Evolutionary conservation across 2,888 invertebrate species (phyloP), one percentile per base, ranked within the genome.

Genomic region (Shargacucullia verbasci): DNA sequence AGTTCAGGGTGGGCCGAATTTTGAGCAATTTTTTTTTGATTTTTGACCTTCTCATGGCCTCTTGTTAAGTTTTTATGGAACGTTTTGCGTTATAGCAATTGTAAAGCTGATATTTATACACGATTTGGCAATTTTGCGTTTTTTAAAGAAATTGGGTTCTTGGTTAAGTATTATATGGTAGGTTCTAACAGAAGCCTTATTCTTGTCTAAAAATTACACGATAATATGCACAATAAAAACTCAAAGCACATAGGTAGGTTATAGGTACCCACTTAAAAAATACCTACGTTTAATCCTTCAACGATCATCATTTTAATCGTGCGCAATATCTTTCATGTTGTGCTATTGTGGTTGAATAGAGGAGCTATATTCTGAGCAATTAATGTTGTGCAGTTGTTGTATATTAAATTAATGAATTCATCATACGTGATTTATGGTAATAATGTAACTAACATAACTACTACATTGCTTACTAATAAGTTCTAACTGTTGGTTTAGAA

Each of bases 1-100:
- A 60, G 62, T 62, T 53, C 57, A 49, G 68, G 69, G 67, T 62
- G 67, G 67, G 53, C 69, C 13, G n/a, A n/a, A 11, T 27, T 31
- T 44, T 40, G 11, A 10, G 34, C 10, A 11, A 8, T 39, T 53
- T 40, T 50, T 46, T 33, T 10, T 25, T 1, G 31, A 5, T 34
- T 20, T 34, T 20, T 20, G 4, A 20, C 20, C 20, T 20, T 20
- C 20, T 20, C 2, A 20, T 20, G 20, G 20, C 2, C 2, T 20
- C 20, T 20, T 3, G 20, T 20, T 20, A 20, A 20, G 20, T 20
- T 20, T 20, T 20, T 2, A 20, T 20, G 20, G 4, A 20, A 20
- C 2, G 2, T 20, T 20, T 20, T 20, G 20, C 20, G 20, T 20
- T 20, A 20, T 20, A 20, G 20, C 4, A 4, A 20, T 20, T 20